Percentiles rank a stretch among this genome's conserved stretches.
phyloP scores from a whole-genome alignment of 1,140 invertebrate species.

The Grapholita molesta region DNA sequence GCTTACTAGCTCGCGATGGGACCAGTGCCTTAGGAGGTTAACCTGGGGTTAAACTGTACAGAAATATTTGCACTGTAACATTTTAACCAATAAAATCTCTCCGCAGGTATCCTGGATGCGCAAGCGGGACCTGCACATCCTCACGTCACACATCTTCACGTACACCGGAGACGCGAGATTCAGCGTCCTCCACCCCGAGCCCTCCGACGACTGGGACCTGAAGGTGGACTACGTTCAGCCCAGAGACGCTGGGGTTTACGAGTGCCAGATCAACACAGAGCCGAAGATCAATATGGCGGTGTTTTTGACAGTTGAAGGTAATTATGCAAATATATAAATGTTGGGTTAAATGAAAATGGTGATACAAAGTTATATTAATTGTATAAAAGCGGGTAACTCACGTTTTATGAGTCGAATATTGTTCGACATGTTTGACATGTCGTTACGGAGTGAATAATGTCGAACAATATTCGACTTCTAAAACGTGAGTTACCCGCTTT shows the following conservation, averaged over 20 bases:
- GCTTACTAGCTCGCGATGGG: too few relatives aligned
- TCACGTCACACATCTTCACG: conserved; percentile 91
- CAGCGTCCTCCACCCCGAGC: conserved; percentile 89
- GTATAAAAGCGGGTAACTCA: too few relatives aligned
- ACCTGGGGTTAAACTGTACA: too few relatives aligned
- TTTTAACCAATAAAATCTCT: conserved; percentile 19
- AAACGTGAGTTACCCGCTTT: too few relatives aligned
- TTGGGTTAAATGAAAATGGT: not conserved
- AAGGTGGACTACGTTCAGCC: conserved; percentile 92
- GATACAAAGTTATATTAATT: too few relatives aligned
- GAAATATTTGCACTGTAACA: too few relatives aligned
- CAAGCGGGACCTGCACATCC: conserved; percentile 92
- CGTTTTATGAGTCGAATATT: too few relatives aligned
- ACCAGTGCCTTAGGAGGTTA: too few relatives aligned
- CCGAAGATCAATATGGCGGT: conserved; percentile 91
- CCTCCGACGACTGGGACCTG: conserved; percentile 94
- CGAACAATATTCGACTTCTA: too few relatives aligned
- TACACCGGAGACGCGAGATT: conserved; percentile 93
- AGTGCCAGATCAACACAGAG: conserved; percentile 91
- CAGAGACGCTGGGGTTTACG: conserved; percentile 92
- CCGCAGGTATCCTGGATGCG: conserved; percentile 94
- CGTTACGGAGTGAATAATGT: too few relatives aligned
- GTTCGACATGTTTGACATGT: too few relatives aligned
- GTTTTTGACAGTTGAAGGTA: conserved; percentile 88
- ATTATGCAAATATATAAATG: conserved; percentile 23